These are phyloP conservation scores for Meriones unguiculatus DNA, from an alignment of 2,113 vertebrate genomes.

Conservation along the genomic window DNA sequence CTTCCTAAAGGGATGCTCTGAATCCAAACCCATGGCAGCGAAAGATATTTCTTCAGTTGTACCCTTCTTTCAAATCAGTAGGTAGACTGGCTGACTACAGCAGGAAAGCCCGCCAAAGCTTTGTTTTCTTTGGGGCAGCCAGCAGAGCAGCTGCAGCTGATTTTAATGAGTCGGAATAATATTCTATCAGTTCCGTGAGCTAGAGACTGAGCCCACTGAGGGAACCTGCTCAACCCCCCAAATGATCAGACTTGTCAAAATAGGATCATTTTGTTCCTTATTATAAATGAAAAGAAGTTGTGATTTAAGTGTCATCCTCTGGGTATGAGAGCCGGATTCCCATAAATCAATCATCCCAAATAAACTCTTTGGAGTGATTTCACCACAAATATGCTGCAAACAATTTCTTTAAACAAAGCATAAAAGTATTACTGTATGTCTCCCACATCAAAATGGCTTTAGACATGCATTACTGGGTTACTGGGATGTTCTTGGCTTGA, in stretches of 20 bases:
- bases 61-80: neutral
- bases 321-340: constrained; percentile 79
- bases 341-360: constrained; percentile 86
- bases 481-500: constrained; percentile 67
- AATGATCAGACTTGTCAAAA: constrained; percentile 75
- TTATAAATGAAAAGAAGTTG: constrained; percentile 84
- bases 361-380: constrained; percentile 86
- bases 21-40: neutral
- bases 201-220: constrained; percentile 78
- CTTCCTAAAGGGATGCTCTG: neutral
- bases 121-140: constrained; percentile 67
- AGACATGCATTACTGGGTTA: constrained; percentile 68
- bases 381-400: constrained; percentile 83
- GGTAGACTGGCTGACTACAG: neutral
- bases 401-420: constrained; percentile 81
- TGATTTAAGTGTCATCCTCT: constrained; percentile 84
- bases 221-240: constrained; percentile 74
- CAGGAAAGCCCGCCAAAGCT: neutral
- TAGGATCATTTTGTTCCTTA: constrained; percentile 81
- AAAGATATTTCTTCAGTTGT: neutral
- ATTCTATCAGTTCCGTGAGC: constrained; percentile 80
- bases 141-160: neutral
- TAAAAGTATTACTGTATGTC: constrained; percentile 71
- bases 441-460: constrained; percentile 69
- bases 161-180: constrained; percentile 83